phyloP scores from a whole-genome alignment of 2,888 invertebrate species.

The Drosophila ustulata region DNA sequence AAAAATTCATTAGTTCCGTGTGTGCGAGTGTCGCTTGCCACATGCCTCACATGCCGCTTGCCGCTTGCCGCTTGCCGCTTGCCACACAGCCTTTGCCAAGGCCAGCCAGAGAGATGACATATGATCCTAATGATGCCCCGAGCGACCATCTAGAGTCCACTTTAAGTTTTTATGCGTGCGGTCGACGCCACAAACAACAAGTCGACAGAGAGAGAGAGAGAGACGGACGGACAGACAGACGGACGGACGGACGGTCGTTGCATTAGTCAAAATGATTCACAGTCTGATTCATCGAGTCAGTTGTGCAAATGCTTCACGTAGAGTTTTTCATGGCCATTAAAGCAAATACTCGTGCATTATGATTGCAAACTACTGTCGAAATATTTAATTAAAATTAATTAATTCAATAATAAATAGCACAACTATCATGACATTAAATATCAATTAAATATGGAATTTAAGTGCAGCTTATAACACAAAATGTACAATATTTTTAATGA shows the following conservation, averaged over 20 bases:
- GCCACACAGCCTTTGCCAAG: too few species aligned
- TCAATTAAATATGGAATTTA: too few species aligned
- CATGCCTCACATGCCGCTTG: constrained; percentile 2
- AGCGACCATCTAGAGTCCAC: constrained; percentile 29
- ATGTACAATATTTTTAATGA: too few species aligned
- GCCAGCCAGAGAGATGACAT: constrained; percentile 52
- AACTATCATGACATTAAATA: too few species aligned
- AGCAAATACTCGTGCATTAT: too few species aligned
- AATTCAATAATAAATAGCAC: too few species aligned
- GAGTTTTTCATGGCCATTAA: neutral
- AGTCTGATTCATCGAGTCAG: constrained; percentile 9
- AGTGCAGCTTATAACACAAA: too few species aligned
- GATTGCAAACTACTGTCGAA: neutral
- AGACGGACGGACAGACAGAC: neutral
- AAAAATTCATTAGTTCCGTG: constrained; percentile 76
- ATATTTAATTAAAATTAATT: too few species aligned
- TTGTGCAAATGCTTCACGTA: neutral
- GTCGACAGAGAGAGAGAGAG: neutral
- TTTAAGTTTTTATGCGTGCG: constrained; percentile 42
- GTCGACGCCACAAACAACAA: constrained; percentile 31
- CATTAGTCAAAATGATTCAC: constrained; percentile 32
- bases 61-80: neutral
- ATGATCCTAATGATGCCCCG: constrained; percentile 71
- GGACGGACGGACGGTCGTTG: neutral
- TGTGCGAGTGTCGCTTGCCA: constrained; percentile 13